Conservation (phyloP, 2,113 vertebrate genomes). For the Tragulus kanchil region DNA sequence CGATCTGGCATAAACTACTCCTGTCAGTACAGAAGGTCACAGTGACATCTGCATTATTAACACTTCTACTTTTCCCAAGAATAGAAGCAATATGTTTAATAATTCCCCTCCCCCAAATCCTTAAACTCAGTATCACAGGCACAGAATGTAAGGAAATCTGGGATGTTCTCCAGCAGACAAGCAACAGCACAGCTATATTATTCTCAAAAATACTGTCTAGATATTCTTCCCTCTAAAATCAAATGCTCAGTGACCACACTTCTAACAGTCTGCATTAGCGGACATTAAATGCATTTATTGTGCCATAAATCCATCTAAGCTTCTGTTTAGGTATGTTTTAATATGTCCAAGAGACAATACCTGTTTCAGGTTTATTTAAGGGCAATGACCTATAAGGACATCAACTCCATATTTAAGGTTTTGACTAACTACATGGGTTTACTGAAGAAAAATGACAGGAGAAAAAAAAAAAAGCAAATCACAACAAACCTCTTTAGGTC, state of each 20-base stretch:
- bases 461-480: constrained; percentile 83
- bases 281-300: constrained; percentile 61
- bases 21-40: constrained; percentile 62
- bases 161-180: constrained; percentile 74
- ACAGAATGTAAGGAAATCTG: constrained; percentile 77
- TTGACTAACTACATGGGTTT: constrained; percentile 59
- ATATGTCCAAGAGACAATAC: constrained; percentile 60
- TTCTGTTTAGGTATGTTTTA: constrained; percentile 62
- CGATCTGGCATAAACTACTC: constrained; percentile 52
- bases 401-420: constrained; percentile 60
- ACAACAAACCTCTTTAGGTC: constrained; percentile 78
- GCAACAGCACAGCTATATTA: constrained; percentile 57
- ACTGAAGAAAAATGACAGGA: constrained; percentile 59
- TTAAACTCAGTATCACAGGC: constrained; percentile 67
- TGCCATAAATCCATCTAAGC: constrained; percentile 62
- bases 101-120: constrained; percentile 53
- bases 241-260: constrained; percentile 56
- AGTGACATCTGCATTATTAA: constrained; percentile 69
- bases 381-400: constrained; percentile 51
- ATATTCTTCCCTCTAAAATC: constrained; percentile 67
- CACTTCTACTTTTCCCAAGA: constrained; percentile 69
- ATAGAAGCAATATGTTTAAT: constrained; percentile 71
- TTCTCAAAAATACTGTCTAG: constrained; percentile 78
- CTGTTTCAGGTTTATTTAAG: constrained; percentile 68
- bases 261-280: constrained; percentile 63